Evolutionary conservation across 2,888 invertebrate genomes (phyloP), one percentile per base, ranked within the genome.

Genomic region (Catocala nupta): DNA sequence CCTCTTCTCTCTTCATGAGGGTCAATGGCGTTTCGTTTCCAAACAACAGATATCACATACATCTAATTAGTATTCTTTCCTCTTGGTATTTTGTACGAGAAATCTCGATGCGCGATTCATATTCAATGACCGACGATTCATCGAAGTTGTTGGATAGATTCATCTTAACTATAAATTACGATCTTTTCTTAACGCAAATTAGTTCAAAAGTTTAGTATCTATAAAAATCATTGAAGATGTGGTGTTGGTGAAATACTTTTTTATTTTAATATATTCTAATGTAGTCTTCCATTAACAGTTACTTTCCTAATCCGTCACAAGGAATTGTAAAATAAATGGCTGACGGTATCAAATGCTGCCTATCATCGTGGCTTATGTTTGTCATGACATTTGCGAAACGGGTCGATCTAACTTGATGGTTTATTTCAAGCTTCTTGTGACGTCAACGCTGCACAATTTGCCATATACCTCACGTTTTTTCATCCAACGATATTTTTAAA

Each of bases 1-100:
- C 83, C 82, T 86, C 81, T 84, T 81, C 84, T 88, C 87, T 88
- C 86, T 87, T 83, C 83, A 84, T 76, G 77, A 82, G 82, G 91
- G 90, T 91, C 91, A 91, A 88, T 89, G 90, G 90, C 90, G 87
- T 83, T 80, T 82, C 73, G 70, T 79, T 80, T 82, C 81, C 78
- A 84, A 88, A 87, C 84, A 85, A 81, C 84, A 84, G 78, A 45
- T 44, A 82, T 80, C 76, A 81, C 75, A 74, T 73, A 71, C 73
- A 70, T 74, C 65, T 80, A 68, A 68, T 72, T 75, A 66, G 55
- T 61, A 59, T 53, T 57, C 12, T 13, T 33, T 44, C 43, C 43
- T 42, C 13, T 44, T 5, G 11, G 43, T 43, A 43, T 43, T 43
- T 43, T 11, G 50, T 50, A 50, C 7, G 12, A 12, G 36, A 25